A percentile compares a stretch with the other conserved stretches of the same genome.
Conservation (phyloP, 1,140 invertebrate genomes). For the Episyrphus balteatus region DNA sequence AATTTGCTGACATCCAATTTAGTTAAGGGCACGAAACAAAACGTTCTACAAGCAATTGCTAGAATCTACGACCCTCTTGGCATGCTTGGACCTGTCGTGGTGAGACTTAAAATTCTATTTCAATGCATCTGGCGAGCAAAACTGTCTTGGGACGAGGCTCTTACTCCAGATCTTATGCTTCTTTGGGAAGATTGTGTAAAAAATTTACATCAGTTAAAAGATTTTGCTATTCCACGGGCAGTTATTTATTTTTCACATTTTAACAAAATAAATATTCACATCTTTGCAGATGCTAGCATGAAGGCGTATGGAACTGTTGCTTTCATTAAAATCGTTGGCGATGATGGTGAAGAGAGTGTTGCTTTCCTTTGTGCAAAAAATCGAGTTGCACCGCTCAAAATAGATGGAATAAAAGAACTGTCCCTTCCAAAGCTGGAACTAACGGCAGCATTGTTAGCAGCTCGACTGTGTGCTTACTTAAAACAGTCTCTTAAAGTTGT, state of each 20-base stretch:
- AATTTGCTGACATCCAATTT: background rate
- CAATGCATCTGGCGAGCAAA: constrained; percentile 27
- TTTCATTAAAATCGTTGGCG: constrained; percentile 14
- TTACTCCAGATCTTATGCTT: too few species aligned
- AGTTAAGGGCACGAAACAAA: constrained; percentile 13
- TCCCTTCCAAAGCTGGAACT: constrained; percentile 29
- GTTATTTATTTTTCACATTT: too few species aligned
- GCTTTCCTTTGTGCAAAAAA: constrained; percentile 28
- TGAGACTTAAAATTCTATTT: constrained; percentile 30
- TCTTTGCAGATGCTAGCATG: constrained; percentile 24
- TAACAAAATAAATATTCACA: constrained; percentile 9
- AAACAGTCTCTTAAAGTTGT: background rate
- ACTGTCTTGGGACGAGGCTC: constrained; percentile 24
- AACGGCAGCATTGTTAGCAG: constrained; percentile 18
- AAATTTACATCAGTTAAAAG: too few species aligned
- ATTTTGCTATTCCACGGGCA: too few species aligned
- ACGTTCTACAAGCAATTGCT: constrained; percentile 20
- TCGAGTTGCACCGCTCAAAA: constrained; percentile 28
- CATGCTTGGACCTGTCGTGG: constrained; percentile 23
- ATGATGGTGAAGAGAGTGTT: constrained; percentile 6
- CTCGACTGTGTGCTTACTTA: constrained; percentile 6
- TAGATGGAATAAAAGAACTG: constrained; percentile 11
- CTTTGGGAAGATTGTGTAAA: too few species aligned
- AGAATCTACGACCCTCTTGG: constrained; percentile 34
- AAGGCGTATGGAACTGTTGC: constrained; percentile 20